Conservation (phyloP, 2,888 invertebrate species). For the Tachina lurida region DNA sequence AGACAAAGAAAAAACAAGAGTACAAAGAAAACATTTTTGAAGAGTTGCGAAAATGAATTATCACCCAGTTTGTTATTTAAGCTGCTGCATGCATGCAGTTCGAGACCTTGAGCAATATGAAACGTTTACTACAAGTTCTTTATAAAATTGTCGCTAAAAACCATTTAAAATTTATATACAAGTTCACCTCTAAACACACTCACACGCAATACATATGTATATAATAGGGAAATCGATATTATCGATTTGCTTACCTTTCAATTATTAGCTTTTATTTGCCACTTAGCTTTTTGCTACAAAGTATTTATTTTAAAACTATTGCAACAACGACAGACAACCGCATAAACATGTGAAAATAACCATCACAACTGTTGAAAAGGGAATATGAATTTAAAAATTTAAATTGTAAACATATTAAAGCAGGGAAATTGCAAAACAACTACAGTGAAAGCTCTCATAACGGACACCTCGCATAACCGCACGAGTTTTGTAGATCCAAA, state of each 20-base stretch:
- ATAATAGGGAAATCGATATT: constrained; percentile 71
- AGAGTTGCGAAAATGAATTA: constrained; percentile 22
- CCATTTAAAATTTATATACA: constrained; percentile 40
- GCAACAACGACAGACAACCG: constrained; percentile 28
- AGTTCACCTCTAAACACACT: not conserved
- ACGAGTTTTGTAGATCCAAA: too few relatives aligned
- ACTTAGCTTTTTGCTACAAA: constrained; percentile 21
- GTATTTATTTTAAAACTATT: constrained; percentile 55
- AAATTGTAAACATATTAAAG: not conserved
- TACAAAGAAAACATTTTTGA: not conserved
- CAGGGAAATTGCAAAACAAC: not conserved
- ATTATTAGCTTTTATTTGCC: constrained; percentile 17
- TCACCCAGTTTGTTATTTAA: constrained; percentile 41
- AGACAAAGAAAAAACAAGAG: constrained; percentile 51
- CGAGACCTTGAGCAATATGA: constrained; percentile 29
- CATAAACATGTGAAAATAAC: constrained; percentile 21
- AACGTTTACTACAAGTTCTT: constrained; percentile 50
- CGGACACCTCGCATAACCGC: too few relatives aligned
- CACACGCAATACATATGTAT: not conserved
- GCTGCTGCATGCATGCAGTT: constrained; percentile 28
- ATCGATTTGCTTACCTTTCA: constrained; percentile 70
- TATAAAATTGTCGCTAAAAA: constrained; percentile 53
- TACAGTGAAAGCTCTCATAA: too few relatives aligned
- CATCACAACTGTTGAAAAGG: constrained; percentile 33
- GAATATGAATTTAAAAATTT: constrained; percentile 1